These are phyloP conservation scores for Aphelinus certus DNA, from an alignment of 1,140 invertebrate species.

Conservation along the genomic window DNA sequence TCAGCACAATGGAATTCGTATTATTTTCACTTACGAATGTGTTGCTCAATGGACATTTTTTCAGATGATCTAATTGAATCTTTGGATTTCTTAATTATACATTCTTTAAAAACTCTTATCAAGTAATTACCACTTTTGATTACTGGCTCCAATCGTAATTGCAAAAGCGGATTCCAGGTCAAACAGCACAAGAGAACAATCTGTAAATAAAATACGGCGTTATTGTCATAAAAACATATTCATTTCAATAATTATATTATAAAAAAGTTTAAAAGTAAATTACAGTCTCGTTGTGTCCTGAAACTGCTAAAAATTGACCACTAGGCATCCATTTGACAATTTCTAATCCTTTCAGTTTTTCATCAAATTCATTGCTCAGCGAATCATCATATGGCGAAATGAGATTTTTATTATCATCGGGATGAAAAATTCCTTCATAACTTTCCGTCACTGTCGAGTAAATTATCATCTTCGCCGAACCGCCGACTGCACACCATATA, in stretches of 20 bases:
- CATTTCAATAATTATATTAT: neutral
- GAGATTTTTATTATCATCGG: slow-evolving; percentile 44
- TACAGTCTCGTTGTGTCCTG: slow-evolving; percentile 62
- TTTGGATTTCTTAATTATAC: slow-evolving; percentile 43
- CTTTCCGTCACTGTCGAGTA: slow-evolving; percentile 57
- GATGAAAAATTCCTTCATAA: slow-evolving; percentile 54
- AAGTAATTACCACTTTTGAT: slow-evolving; percentile 56
- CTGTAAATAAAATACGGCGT: slow-evolving; percentile 40
- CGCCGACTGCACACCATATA: slow-evolving; percentile 60
- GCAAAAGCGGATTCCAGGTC: slow-evolving; percentile 58
- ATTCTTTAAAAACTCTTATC: slow-evolving; percentile 60
- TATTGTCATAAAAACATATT: slow-evolving; percentile 7
- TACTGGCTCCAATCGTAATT: slow-evolving; percentile 56
- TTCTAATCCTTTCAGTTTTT: slow-evolving; percentile 57
- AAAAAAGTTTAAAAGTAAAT: slow-evolving; percentile 11
- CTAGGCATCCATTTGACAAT: slow-evolving; percentile 58
- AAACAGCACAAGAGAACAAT: slow-evolving; percentile 58
- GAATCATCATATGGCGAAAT: neutral
- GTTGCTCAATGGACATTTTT: slow-evolving; percentile 42
- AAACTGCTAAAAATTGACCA: slow-evolving; percentile 59
- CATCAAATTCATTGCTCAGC: slow-evolving; percentile 2
- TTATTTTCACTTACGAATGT: slow-evolving; percentile 51
- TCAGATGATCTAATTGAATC: slow-evolving; percentile 4
- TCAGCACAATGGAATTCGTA: slow-evolving; percentile 17
- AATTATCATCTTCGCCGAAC: slow-evolving; percentile 56